These are phyloP conservation scores for Melanargia galathea DNA, from an alignment of 2,888 invertebrate genomes.

Conservation along the genomic window DNA sequence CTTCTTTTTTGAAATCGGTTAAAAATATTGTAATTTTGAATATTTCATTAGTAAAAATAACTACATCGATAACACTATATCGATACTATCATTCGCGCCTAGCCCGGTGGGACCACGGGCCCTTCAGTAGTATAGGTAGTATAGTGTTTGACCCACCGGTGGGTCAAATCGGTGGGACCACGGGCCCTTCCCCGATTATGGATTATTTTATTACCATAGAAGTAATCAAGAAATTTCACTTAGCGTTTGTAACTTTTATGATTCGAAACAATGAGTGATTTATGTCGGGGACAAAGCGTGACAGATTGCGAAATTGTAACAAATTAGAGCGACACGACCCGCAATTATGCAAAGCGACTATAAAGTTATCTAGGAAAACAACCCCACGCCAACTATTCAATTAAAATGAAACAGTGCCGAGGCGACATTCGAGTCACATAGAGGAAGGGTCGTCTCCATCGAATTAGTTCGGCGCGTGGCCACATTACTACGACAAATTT, in stretches of 20 bases:
- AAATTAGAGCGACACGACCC: constrained; percentile 70
- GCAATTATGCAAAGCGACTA: constrained; percentile 78
- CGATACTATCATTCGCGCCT: too few relatives aligned
- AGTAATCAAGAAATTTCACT: constrained; percentile 1
- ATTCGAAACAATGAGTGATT: constrained; percentile 43
- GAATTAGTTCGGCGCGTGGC: constrained; percentile 81
- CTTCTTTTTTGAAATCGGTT: too few relatives aligned
- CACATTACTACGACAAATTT: constrained; percentile 80
- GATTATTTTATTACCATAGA: too few relatives aligned
- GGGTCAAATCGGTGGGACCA: too few relatives aligned
- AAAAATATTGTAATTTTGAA: too few relatives aligned
- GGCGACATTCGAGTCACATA: constrained; percentile 77
- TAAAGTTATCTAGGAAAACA: constrained; percentile 80
- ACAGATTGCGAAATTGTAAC: constrained; percentile 77
- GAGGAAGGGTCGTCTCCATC: constrained; percentile 67
- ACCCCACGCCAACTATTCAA: constrained; percentile 78
- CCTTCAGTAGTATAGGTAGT: too few relatives aligned
- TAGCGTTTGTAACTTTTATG: constrained; percentile 45
- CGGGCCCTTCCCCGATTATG: too few relatives aligned
- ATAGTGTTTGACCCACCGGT: too few relatives aligned
- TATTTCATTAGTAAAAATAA: too few relatives aligned
- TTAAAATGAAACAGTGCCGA: constrained; percentile 77
- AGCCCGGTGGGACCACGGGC: too few relatives aligned
- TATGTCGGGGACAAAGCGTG: constrained; percentile 55
- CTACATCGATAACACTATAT: too few relatives aligned